These are phyloP conservation scores for Chiloscyllium plagiosum DNA, from an alignment of 2,113 vertebrate species.

Conservation along the genomic window DNA sequence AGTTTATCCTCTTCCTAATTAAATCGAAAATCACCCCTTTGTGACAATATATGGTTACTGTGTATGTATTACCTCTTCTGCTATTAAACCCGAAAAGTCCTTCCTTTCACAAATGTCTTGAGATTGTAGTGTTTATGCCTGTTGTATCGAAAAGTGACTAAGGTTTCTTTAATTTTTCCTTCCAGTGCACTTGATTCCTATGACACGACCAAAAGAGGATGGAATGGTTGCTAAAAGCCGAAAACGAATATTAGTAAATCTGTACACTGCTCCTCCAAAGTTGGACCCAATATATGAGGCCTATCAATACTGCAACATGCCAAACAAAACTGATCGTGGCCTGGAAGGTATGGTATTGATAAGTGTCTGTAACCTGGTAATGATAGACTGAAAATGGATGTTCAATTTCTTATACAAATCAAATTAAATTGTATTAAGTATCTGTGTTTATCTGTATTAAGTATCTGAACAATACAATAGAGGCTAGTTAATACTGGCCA, in stretches of 20 bases:
- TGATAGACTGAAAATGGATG: not conserved
- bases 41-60: not conserved
- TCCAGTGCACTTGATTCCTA: slow-evolving; percentile 78
- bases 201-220: slow-evolving; percentile 59
- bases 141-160: not conserved
- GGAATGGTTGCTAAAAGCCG: slow-evolving; percentile 68
- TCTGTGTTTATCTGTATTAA: not conserved
- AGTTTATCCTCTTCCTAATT: not conserved
- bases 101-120: not conserved
- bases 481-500: not conserved
- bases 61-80: no score
- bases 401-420: not conserved
- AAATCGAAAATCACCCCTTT: not conserved
- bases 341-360: slow-evolving; percentile 75
- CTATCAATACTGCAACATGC: slow-evolving; percentile 81
- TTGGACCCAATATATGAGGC: slow-evolving; percentile 76
- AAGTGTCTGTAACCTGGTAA: not conserved
- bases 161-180: slow-evolving; percentile 30
- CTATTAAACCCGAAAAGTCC: not conserved
- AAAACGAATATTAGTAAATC: slow-evolving; percentile 76
- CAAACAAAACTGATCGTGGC: slow-evolving; percentile 72
- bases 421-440: not conserved
- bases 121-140: not conserved
- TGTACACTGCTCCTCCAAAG: slow-evolving; percentile 66
- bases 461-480: not conserved